phyloP scores from a whole-genome alignment of 2,888 invertebrate genomes.

The Dysmachus trigonus region DNA sequence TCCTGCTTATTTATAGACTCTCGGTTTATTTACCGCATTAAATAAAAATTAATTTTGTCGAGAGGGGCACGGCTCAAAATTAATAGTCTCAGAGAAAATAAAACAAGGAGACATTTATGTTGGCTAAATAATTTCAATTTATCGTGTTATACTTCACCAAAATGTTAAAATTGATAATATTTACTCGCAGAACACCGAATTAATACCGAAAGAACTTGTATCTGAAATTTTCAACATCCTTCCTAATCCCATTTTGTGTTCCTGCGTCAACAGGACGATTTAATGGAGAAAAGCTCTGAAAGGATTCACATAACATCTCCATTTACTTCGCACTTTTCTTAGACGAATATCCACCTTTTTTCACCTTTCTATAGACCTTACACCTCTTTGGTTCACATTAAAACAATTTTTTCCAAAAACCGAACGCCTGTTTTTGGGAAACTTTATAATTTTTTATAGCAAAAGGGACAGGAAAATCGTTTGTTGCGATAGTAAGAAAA shows the following conservation, averaged over 20 bases:
- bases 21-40: conserved; percentile 14
- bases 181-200: neutral
- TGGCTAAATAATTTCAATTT: neutral
- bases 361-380: neutral
- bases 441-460: conserved; percentile 32
- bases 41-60: conserved; percentile 12
- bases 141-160: neutral
- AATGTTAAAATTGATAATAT: neutral
- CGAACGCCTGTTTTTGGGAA: neutral
- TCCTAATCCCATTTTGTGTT: conserved; percentile 35
- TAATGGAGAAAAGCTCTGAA: conserved; percentile 21
- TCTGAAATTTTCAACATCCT: conserved; percentile 4
- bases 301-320: neutral
- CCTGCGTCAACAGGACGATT: conserved; percentile 40
- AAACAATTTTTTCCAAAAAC: neutral
- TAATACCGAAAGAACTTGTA: neutral
- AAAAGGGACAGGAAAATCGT: conserved; percentile 40
- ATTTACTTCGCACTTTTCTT: neutral
- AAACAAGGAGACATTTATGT: neutral
- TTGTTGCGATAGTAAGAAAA: conserved; percentile 36
- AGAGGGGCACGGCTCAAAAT: conserved; percentile 10
- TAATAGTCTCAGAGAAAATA: neutral
- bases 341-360: neutral
- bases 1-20: conserved; percentile 13
- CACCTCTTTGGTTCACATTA: neutral